A percentile compares a stretch with the other conserved stretches of the same genome.
Evolutionary conservation across 2,113 vertebrate genomes (phyloP).

Genomic region (Orycteropus afer): DNA sequence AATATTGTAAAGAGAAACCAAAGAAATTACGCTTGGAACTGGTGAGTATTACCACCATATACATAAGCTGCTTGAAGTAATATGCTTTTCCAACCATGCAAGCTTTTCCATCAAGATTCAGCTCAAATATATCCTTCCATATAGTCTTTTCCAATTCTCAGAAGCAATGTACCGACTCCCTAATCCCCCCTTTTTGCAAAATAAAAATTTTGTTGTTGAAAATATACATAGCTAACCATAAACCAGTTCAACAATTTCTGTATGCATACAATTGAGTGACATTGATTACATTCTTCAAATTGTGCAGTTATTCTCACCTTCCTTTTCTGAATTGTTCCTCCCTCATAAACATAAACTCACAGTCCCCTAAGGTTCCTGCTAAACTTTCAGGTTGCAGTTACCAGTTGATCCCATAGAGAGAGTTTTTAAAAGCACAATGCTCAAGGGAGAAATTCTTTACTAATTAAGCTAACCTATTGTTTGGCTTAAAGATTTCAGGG

Average conservation of each 20-base stretch:
- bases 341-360: too few species aligned
- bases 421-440: not conserved
- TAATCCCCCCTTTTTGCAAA: not conserved
- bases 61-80: not conserved
- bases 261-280: too few species aligned
- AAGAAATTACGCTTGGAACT: not conserved
- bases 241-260: too few species aligned
- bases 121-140: not conserved
- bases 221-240: not conserved
- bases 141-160: not conserved
- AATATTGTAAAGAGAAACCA: not conserved
- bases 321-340: too few species aligned
- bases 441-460: not conserved
- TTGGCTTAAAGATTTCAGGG: not conserved
- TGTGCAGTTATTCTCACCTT: too few species aligned
- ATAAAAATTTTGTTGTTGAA: not conserved
- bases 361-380: not conserved
- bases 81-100: not conserved
- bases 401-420: not conserved
- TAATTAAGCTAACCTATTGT: not conserved
- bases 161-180: not conserved
- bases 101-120: not conserved
- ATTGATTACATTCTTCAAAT: too few species aligned
- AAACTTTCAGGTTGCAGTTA: not conserved
- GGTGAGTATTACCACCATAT: not conserved